Percentiles rank a stretch among this genome's conserved stretches.
Evolutionary conservation across 2,113 vertebrate species (phyloP).

Genomic region (Phoenicopterus ruber): DNA sequence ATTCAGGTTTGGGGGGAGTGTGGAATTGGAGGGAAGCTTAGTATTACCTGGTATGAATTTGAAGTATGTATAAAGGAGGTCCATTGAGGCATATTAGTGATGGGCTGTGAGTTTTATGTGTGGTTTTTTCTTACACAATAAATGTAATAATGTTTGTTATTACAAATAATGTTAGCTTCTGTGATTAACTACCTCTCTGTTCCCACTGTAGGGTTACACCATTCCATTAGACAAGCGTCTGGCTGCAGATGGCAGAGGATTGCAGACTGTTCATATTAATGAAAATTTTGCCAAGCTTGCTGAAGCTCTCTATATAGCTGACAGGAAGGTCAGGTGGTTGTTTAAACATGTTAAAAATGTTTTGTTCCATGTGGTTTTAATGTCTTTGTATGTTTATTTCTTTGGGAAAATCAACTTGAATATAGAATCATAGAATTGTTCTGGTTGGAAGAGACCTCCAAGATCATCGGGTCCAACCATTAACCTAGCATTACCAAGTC

Average conservation of each 20-base stretch:
- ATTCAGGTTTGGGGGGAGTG: background rate
- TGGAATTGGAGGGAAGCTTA: background rate
- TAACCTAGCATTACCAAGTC: too few species aligned
- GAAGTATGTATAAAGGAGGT: background rate
- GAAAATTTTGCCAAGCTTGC: slow-evolving; percentile 98
- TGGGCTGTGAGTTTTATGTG: background rate
- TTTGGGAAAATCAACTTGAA: background rate
- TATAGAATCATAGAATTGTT: too few species aligned
- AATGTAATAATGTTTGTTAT: background rate
- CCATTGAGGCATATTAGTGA: background rate
- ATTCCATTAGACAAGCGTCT: slow-evolving; percentile 97
- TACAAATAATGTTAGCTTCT: background rate
- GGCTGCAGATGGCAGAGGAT: slow-evolving; percentile 92
- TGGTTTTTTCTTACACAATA: background rate
- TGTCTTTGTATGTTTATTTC: background rate
- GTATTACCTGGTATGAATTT: background rate
- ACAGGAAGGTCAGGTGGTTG: slow-evolving; percentile 86
- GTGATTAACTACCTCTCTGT: background rate
- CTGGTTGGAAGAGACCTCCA: too few species aligned
- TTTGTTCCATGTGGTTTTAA: background rate
- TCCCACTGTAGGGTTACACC: slow-evolving; percentile 88
- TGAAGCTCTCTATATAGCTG: slow-evolving; percentile 95
- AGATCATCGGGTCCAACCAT: too few species aligned
- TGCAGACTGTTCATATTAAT: slow-evolving; percentile 97
- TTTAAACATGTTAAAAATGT: background rate